A percentile compares a stretch with the other conserved stretches of the same genome.
phyloP scores from a whole-genome alignment of 2,113 vertebrate genomes.

The Beaufortia kweichowensis region DNA sequence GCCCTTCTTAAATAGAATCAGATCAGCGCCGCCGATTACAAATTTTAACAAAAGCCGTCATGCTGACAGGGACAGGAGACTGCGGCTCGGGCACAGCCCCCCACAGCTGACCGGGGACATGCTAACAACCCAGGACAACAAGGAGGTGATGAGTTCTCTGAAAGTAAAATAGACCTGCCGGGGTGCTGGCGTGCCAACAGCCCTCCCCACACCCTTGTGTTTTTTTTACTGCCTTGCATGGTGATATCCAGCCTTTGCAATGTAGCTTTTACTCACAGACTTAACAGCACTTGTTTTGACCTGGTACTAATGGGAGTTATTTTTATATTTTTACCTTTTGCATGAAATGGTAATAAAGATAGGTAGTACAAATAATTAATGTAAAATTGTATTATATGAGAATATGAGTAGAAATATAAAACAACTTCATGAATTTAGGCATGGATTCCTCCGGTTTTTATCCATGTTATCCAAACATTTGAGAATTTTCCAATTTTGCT shows the following conservation, averaged over 20 bases:
- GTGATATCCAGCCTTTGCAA: conserved; percentile 30
- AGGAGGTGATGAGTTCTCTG: conserved; percentile 73
- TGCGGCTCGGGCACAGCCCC: conserved; percentile 48
- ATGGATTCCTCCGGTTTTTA: no score
- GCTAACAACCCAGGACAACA: conserved; percentile 73
- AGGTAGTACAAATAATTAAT: no score
- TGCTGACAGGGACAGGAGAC: conserved; percentile 66
- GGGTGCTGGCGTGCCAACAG: conserved; percentile 46
- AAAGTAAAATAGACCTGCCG: conserved; percentile 70
- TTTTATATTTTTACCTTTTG: no score
- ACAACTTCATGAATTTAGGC: no score
- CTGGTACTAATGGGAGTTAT: background rate
- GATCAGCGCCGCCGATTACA: conserved; percentile 67
- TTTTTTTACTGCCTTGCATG: conserved; percentile 38
- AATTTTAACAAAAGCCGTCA: conserved; percentile 67
- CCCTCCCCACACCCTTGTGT: conserved; percentile 19
- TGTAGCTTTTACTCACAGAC: conserved; percentile 24
- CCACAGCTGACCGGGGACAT: conserved; percentile 69
- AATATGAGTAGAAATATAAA: no score
- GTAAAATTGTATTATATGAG: no score
- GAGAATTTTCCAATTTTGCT: no score
- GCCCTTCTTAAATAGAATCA: conserved; percentile 73
- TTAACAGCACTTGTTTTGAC: conserved; percentile 19
- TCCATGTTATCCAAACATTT: no score
- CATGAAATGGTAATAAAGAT: no score